phyloP scores from a whole-genome alignment of 2,113 vertebrate species.

The Brevimyrus niger region DNA sequence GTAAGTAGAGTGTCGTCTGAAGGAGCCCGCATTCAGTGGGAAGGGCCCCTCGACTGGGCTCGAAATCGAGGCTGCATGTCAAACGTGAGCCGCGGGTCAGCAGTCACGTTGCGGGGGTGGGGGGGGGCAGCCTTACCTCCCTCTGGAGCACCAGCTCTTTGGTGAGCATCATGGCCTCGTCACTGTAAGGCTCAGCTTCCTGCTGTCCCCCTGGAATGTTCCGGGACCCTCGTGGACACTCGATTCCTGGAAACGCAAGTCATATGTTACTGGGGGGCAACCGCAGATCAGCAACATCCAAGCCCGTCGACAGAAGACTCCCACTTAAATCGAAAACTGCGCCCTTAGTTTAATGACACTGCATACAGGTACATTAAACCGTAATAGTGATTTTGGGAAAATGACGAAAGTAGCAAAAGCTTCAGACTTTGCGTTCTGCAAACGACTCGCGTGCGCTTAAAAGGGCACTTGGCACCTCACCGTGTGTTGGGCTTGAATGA shows the following conservation, averaged over 20 bases:
- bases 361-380: not conserved
- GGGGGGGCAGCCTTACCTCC: conserved; percentile 69
- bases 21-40: not conserved
- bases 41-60: not conserved
- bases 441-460: not conserved
- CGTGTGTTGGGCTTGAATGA: not conserved
- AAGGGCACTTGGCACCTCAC: not conserved
- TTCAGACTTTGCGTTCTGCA: not conserved
- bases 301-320: not conserved
- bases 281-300: not conserved
- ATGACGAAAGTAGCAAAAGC: not conserved
- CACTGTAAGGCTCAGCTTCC: conserved; percentile 89
- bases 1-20: not conserved
- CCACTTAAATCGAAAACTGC: not conserved
- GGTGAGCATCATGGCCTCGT: conserved; percentile 88
- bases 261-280: conserved; percentile 16
- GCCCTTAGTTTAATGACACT: not conserved
- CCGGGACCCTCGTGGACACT: conserved; percentile 85
- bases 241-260: conserved; percentile 70
- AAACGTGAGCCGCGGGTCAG: not conserved
- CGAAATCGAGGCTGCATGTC: not conserved
- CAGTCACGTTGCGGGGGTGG: not conserved
- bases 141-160: conserved; percentile 93
- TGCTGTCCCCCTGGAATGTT: conserved; percentile 75
- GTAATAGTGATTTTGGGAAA: not conserved